A percentile compares a stretch with the other conserved stretches of the same genome.
These are phyloP conservation scores for Anisognathus igniventris DNA, from an alignment of 2,797 vertebrate species.

Conservation along the genomic window DNA sequence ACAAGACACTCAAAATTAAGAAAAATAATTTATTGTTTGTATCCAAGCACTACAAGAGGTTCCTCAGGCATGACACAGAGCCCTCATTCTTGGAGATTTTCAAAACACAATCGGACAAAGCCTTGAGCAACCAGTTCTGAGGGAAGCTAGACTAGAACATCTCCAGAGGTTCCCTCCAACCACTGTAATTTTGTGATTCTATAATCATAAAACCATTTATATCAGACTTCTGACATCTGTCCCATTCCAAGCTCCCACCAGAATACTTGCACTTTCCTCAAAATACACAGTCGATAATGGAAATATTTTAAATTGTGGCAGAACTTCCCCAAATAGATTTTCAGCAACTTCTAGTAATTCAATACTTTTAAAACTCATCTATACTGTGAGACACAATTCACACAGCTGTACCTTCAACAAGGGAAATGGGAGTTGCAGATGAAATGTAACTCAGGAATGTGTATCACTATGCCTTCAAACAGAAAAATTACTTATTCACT, in stretches of 20 bases:
- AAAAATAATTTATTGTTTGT: not conserved
- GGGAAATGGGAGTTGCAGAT: not conserved
- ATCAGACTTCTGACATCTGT: not conserved
- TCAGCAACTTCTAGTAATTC: not conserved
- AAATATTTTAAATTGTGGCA: not conserved
- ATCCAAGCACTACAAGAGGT: not conserved
- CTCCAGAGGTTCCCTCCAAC: not conserved
- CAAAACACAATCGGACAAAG: not conserved
- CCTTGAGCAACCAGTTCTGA: not conserved
- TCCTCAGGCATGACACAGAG: rapidly evolving
- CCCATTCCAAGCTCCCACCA: not conserved
- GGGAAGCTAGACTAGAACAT: not conserved
- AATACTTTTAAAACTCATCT: not conserved
- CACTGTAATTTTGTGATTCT: not conserved
- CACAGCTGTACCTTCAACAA: not conserved
- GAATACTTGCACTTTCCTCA: not conserved
- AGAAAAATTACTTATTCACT: not conserved
- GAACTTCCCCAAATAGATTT: not conserved
- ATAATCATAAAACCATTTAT: not conserved
- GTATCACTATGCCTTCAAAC: not conserved
- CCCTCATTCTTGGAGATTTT: not conserved
- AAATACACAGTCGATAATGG: not conserved
- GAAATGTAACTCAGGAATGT: not conserved
- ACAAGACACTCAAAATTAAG: not conserved
- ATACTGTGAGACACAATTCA: not conserved